Base-by-base conservation (phyloP, 2,888 invertebrate species). In the Troilus luridus region DNA sequence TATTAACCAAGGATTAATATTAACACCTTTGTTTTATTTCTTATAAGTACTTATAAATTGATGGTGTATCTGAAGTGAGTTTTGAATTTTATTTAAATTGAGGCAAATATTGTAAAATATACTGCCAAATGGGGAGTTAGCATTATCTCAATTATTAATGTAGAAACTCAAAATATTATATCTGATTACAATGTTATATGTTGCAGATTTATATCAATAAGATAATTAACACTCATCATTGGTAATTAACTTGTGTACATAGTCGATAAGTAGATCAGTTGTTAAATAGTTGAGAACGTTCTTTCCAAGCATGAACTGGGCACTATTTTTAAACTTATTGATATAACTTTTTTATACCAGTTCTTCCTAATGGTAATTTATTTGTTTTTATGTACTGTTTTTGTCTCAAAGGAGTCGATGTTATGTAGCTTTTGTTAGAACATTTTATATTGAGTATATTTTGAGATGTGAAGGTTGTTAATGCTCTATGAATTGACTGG, bases 121-220 rank as follows among this genome's bases (percentile, higher is more conserved):
- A n/a, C 85, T 85, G 85, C n/a, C 85, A 85, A n/a, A 56, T n/a
- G 11, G n/a, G 56, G 54, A 41, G 12, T 58, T 56, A 11, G n/a
- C 56, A 85, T 85, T 85, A n/a, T 85, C 85, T 85, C 56, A 85
- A 85, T 85, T 56, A 58, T 56, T 54, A 56, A 85, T 85, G n/a
- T 85, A 85, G 56, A 7, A 85, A 85, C 41, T 56, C 11, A 12
- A 56, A 85, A 11, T 85, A 9, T n/a, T 56, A 85, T 81, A 41
- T 11, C 5, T n/a, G n/a, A 41, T 85, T 81, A 81, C 41, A 56
- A 6, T 58, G n/a, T 85, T 56, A 58, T 56, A 21, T n/a, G 56
- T n/a, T 21, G 81, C 81, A 81, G 56, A 56, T 54, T 21, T 81
- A 56, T 81, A 81, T 81, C 8, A 56, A 56, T 85, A 85, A 85